Percentiles rank a stretch among this genome's conserved stretches.
These are phyloP conservation scores for Lemur catta DNA, from an alignment of 2,797 vertebrate species.

Conservation along the genomic window DNA sequence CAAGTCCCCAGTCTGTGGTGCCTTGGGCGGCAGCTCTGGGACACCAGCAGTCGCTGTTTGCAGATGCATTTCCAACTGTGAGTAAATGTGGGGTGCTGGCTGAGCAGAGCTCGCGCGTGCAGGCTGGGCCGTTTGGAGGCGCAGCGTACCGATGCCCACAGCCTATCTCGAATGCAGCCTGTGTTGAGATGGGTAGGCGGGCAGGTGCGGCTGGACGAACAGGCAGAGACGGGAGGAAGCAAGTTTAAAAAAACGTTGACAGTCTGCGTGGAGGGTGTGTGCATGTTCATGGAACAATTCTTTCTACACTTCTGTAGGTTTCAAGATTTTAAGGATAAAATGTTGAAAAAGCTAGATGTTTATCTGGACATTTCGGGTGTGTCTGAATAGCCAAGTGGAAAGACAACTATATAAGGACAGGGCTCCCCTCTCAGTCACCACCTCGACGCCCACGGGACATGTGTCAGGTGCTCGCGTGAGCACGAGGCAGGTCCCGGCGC, in stretches of 20 bases:
- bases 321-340: neutral
- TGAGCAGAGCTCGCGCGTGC: rapidly evolving
- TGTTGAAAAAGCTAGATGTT: neutral
- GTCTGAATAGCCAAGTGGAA: neutral
- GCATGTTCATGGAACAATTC: neutral
- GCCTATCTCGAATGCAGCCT: neutral
- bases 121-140: neutral
- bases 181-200: neutral
- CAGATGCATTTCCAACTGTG: neutral
- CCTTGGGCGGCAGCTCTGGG: neutral
- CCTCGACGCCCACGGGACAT: rapidly evolving
- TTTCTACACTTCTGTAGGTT: neutral
- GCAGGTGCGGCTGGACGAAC: too few species aligned
- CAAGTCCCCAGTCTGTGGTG: too few species aligned
- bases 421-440: rapidly evolving
- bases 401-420: neutral
- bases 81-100: neutral
- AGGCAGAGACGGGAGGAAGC: neutral
- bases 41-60: neutral
- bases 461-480: too few species aligned
- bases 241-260: too few species aligned
- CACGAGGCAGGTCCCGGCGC: rapidly evolving
- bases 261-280: neutral
- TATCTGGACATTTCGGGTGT: neutral
- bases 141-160: neutral